These are phyloP conservation scores for Sminthopsis crassicaudata DNA, from an alignment of 2,113 vertebrate genomes.

Conservation along the genomic window DNA sequence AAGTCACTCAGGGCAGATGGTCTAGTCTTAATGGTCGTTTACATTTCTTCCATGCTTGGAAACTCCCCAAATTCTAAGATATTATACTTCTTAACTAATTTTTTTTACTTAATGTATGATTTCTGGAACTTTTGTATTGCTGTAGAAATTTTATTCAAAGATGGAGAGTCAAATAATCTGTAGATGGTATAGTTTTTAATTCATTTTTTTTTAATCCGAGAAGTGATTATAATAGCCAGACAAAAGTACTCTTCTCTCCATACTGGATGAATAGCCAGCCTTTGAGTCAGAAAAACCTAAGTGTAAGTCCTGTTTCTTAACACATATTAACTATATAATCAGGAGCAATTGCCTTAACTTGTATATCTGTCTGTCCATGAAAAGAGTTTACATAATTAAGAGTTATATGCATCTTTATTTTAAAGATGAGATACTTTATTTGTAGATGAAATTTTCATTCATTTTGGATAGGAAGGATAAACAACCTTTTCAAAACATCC, in stretches of 20 bases:
- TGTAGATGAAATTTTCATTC: constrained; percentile 22
- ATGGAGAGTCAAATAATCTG: background rate
- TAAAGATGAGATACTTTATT: constrained; percentile 25
- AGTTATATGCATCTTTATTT: constrained; percentile 22
- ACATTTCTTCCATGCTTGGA: background rate
- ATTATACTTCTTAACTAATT: background rate
- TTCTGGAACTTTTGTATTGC: constrained; percentile 9
- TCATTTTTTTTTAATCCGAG: background rate
- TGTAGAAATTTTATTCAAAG: background rate
- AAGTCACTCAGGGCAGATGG: background rate
- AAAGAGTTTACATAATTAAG: constrained; percentile 16
- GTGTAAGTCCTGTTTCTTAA: background rate
- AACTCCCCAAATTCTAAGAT: constrained; percentile 21
- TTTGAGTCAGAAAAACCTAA: background rate
- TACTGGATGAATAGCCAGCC: background rate
- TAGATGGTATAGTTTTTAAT: background rate
- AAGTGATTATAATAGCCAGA: background rate
- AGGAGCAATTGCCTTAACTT: background rate
- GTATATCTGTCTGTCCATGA: background rate
- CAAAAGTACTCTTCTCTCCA: background rate
- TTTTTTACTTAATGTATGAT: constrained; percentile 37
- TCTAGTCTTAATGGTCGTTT: background rate
- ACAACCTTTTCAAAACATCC: constrained; percentile 28
- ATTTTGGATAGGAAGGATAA: constrained; percentile 38
- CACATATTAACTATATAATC: background rate